These are phyloP conservation scores for Bryconaethiops microstoma DNA, from an alignment of 2,797 vertebrate species.

Conservation along the genomic window DNA sequence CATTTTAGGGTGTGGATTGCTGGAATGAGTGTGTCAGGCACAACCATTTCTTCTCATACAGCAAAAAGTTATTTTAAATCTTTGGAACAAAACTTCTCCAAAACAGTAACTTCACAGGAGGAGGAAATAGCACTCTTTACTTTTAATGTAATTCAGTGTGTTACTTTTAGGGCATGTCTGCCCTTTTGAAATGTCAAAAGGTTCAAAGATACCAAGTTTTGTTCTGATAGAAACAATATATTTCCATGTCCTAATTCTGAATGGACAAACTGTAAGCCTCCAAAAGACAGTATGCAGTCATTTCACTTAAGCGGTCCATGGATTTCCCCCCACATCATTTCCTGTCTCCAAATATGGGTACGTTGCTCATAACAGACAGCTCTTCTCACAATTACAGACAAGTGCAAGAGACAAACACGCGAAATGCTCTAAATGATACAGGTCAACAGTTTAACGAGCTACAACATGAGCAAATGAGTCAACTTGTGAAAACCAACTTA, in stretches of 20 bases:
- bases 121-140: no score
- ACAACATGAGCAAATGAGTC: not conserved
- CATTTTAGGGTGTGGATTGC: not conserved
- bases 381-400: conserved; percentile 13
- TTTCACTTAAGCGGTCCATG: conserved; percentile 19
- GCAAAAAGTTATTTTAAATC: not conserved
- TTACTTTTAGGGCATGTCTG: no score
- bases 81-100: not conserved
- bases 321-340: conserved; percentile 48
- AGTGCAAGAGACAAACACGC: not conserved
- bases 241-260: conserved; percentile 8
- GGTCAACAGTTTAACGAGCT: not conserved
- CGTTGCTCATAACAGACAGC: not conserved
- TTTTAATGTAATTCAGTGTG: no score
- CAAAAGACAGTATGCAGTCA: not conserved
- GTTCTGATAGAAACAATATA: not conserved
- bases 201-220: no score
- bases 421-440: conserved; percentile 3
- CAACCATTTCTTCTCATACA: no score
- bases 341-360: conserved; percentile 48
- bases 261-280: not conserved
- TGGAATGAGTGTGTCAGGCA: no score
- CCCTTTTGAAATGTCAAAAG: no score
- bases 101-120: no score
- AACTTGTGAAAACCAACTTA: not conserved